Evolutionary conservation across 2,888 invertebrate species (phyloP), one percentile per base, ranked within the genome.

Genomic region (Catocala nupta): DNA sequence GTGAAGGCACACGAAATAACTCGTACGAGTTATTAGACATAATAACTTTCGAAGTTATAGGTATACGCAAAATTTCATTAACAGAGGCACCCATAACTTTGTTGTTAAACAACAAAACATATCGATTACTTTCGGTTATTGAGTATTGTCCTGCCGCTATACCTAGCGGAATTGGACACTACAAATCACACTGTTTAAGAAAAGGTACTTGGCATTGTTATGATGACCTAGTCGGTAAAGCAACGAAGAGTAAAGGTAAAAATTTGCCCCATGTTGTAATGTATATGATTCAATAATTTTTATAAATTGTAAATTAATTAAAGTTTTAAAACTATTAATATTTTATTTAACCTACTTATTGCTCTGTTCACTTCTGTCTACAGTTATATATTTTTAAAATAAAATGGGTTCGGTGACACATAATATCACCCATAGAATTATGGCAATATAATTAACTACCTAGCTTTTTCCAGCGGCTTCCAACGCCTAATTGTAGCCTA

Each of bases 21-120:
- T 25, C 25, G 25, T 25, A 25, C 25, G 25, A 25, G 25, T 25
- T 25, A 25, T 25, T 25, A 25, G 25, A 25, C 25, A 25, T 25
- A 25, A 25, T 25, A 25, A 25, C 25, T 42, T 42, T 42, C 10
- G 8, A 42, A 42, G 10, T 42, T 42, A 10, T 42, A 42, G 42
- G 42, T 42, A 42, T 42, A 42, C 42, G 42, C 42, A 42, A 42
- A 42, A 42, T 42, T 42, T 42, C 42, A 42, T 42, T 42, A 42
- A 42, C 42, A 42, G 42, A 42, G 42, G 42, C 42, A 42, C 42
- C 42, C 42, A 42, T 42, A 42, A 42, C 42, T 42, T 42, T 42
- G 42, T 42, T 42, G 42, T 42, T 42, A 42, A 42, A 42, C 42
- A 42, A 42, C 42, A 42, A 42, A 42, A 42, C 42, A 25, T 25